A percentile compares a stretch with the other conserved stretches of the same genome.
Evolutionary conservation across 2,888 invertebrate species (phyloP).

Genomic region (Podotricha telesiphe): DNA sequence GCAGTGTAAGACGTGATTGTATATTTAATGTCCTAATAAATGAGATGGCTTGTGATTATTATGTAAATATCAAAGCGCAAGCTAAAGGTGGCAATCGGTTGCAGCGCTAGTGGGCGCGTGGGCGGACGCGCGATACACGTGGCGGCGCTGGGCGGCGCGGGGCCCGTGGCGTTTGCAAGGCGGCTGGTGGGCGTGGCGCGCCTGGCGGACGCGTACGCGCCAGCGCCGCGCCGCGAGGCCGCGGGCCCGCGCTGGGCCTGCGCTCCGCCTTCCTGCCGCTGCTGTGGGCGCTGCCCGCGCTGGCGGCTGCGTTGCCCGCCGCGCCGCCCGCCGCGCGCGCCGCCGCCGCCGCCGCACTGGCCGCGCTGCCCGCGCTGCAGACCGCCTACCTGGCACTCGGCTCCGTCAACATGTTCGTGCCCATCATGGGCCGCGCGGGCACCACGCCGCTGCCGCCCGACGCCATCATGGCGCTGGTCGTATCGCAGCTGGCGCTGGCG

Average conservation of each 20-base stretch:
- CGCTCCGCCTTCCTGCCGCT: constrained; percentile 88
- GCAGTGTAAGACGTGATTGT: too few relatives aligned
- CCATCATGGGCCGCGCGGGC: constrained; percentile 91
- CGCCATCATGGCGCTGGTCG: constrained; percentile 67
- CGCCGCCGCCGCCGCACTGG: constrained; percentile 76
- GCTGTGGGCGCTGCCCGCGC: constrained; percentile 85
- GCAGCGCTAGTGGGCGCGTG: constrained; percentile 51
- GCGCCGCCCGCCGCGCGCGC: constrained; percentile 83
- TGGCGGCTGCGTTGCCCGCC: constrained; percentile 81
- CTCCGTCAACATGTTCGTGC: constrained; percentile 89
- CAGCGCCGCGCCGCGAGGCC: constrained; percentile 77
- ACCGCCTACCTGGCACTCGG: constrained; percentile 88
- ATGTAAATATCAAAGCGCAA: too few relatives aligned
- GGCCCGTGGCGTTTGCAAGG: constrained; percentile 42
- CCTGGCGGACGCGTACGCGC: constrained; percentile 44
- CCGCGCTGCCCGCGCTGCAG: constrained; percentile 85
- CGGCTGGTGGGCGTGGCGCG: constrained; percentile 45
- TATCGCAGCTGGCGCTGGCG: constrained; percentile 68
- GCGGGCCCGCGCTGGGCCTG: constrained; percentile 82
- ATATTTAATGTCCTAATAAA: too few relatives aligned
- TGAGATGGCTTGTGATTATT: too few relatives aligned
- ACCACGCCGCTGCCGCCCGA: constrained; percentile 87
- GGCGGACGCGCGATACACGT: constrained; percentile 64
- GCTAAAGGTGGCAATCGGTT: too few relatives aligned
- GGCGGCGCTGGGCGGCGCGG: constrained; percentile 64